phyloP scores from a whole-genome alignment of 1,140 invertebrate species.

The Chrysomallon squamiferum region DNA sequence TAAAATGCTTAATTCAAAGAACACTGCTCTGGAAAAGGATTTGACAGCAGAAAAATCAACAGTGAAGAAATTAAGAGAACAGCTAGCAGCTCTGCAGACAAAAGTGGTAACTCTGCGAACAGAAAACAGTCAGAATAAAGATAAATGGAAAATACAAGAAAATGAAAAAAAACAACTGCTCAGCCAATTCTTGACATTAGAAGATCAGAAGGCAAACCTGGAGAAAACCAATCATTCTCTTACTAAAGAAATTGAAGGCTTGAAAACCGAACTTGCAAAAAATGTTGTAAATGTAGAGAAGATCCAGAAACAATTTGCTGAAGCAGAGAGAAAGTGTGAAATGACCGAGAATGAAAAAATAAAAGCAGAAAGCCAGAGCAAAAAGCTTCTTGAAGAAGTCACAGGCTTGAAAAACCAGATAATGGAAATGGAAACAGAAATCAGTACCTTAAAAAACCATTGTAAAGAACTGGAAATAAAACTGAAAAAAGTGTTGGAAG shows the following conservation, averaged over 20 bases:
- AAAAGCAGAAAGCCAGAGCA: no score
- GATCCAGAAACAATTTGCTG: no score
- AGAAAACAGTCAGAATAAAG: slow-evolving; percentile 11
- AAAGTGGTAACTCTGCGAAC: slow-evolving; percentile 3
- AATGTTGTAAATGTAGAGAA: neutral
- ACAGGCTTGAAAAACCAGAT: neutral
- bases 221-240: neutral
- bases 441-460: neutral
- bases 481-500: neutral
- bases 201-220: slow-evolving; percentile 25
- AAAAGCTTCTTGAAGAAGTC: no score
- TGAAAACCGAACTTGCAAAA: neutral
- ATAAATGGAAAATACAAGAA: slow-evolving; percentile 21
- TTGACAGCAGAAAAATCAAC: neutral
- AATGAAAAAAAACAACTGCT: slow-evolving; percentile 30
- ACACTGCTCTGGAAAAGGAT: slow-evolving; percentile 8
- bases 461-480: neutral
- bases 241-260: neutral
- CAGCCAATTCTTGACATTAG: slow-evolving; percentile 24
- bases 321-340: no score
- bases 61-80: neutral
- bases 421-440: neutral
- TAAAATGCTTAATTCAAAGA: slow-evolving; percentile 7
- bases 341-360: no score
- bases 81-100: slow-evolving; percentile 7